phyloP scores from a whole-genome alignment of 1,140 invertebrate species.

The Brachionus asplanchnoidis region DNA sequence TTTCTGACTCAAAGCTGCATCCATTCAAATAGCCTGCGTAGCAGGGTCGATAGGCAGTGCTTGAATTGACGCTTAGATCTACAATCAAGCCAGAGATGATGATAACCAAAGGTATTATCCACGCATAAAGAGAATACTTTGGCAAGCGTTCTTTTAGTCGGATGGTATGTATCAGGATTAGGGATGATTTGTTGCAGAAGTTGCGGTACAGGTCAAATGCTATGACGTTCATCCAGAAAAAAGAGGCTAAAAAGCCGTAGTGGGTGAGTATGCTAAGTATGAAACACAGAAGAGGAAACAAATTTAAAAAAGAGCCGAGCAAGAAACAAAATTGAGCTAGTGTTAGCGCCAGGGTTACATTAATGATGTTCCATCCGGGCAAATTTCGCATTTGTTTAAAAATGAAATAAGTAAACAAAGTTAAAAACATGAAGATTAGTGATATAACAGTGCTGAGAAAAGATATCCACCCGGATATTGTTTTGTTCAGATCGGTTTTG shows the following conservation, averaged over 20 bases:
- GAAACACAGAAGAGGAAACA: constrained; percentile 63
- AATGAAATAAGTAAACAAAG: constrained; percentile 56
- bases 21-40: constrained; percentile 44
- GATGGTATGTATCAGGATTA: constrained; percentile 45
- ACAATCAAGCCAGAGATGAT: constrained; percentile 57
- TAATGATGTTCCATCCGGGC: constrained; percentile 60
- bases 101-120: constrained; percentile 60
- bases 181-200: constrained; percentile 59
- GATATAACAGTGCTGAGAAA: constrained; percentile 7
- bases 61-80: constrained; percentile 57
- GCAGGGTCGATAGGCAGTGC: not conserved
- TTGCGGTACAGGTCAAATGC: constrained; percentile 65
- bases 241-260: constrained; percentile 61
- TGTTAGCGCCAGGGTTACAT: constrained; percentile 58
- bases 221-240: constrained; percentile 64
- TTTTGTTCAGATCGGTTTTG: not conserved
- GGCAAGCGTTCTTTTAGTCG: constrained; percentile 54
- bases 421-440: constrained; percentile 39
- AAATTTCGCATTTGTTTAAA: constrained; percentile 59
- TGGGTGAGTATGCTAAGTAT: constrained; percentile 58
- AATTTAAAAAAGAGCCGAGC: constrained; percentile 58
- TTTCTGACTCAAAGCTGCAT: constrained; percentile 27
- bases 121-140: constrained; percentile 62
- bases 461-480: constrained; percentile 24
- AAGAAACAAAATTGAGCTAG: constrained; percentile 59